Conservation (phyloP, 2,888 invertebrate genomes). For the Prosapia bicincta region DNA sequence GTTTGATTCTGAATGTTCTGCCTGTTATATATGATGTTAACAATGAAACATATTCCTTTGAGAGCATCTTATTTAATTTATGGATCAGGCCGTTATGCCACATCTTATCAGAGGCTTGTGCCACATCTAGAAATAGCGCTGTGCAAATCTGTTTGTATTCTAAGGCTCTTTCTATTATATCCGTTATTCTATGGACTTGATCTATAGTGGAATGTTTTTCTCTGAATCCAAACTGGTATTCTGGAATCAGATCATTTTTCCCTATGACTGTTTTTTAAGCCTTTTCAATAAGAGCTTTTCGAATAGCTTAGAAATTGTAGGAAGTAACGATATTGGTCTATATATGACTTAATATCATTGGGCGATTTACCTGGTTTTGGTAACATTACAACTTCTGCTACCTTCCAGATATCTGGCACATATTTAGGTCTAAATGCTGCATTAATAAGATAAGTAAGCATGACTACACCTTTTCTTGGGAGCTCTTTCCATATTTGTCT, state of each 20-base stretch:
- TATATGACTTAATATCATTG: conserved; percentile 33
- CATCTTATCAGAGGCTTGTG: neutral
- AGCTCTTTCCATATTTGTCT: neutral
- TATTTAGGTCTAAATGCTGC: conserved; percentile 8
- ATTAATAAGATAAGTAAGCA: conserved; percentile 6
- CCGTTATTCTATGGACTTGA: conserved; percentile 39
- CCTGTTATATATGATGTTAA: too few relatives aligned
- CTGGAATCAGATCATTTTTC: conserved; percentile 32
- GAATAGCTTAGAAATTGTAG: conserved; percentile 33
- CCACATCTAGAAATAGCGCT: neutral
- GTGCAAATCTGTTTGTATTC: conserved; percentile 18
- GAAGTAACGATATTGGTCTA: conserved; percentile 39
- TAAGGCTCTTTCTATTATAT: conserved; percentile 37
- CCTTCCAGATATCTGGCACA: conserved; percentile 38
- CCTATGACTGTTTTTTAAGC: conserved; percentile 35
- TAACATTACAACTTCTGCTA: conserved; percentile 35
- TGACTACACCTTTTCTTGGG: neutral
- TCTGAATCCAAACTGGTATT: conserved; percentile 42
- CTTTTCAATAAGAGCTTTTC: neutral
- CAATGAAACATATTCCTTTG: too few relatives aligned
- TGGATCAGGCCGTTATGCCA: too few relatives aligned
- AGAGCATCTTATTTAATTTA: too few relatives aligned
- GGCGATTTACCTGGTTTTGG: conserved; percentile 38
- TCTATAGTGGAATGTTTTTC: conserved; percentile 39
- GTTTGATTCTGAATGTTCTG: too few relatives aligned